Conservation (phyloP, 2,797 vertebrate species). For the Sphenodon punctatus region DNA sequence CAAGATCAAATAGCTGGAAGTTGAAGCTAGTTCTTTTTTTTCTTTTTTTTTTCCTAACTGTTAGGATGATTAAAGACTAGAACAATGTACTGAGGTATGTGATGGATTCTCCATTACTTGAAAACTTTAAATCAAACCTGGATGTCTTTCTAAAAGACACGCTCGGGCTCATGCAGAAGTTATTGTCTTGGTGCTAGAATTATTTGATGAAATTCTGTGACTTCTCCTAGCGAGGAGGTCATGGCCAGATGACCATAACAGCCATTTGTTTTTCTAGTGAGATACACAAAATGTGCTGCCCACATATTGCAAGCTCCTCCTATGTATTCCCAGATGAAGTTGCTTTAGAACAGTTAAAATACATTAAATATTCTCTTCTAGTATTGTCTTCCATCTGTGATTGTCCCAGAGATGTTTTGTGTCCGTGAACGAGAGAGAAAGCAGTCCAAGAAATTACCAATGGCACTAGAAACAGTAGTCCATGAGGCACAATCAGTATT, state of each 20-base stretch:
- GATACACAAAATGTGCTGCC: too few relatives aligned
- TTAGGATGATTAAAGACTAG: neutral
- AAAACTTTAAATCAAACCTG: too few relatives aligned
- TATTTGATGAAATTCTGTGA: neutral
- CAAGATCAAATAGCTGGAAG: neutral
- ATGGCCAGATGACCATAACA: too few relatives aligned
- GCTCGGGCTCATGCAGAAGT: neutral
- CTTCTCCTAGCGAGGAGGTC: too few relatives aligned
- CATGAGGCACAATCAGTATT: neutral
- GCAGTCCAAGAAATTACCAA: neutral
- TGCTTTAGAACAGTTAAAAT: neutral
- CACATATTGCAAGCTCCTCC: too few relatives aligned
- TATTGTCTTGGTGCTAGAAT: neutral
- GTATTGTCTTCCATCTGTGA: neutral
- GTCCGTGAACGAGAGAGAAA: rapidly evolving
- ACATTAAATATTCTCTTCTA: neutral
- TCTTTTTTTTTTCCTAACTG: neutral
- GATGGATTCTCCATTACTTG: neutral
- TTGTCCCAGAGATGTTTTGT: neutral
- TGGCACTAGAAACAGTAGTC: rapidly evolving
- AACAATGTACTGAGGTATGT: neutral
- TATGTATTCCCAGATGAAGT: too few relatives aligned
- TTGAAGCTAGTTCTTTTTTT: neutral
- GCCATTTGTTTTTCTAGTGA: too few relatives aligned
- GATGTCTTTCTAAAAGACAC: neutral